phyloP scores from a whole-genome alignment of 2,113 vertebrate genomes.

The Muntiacus reevesi region DNA sequence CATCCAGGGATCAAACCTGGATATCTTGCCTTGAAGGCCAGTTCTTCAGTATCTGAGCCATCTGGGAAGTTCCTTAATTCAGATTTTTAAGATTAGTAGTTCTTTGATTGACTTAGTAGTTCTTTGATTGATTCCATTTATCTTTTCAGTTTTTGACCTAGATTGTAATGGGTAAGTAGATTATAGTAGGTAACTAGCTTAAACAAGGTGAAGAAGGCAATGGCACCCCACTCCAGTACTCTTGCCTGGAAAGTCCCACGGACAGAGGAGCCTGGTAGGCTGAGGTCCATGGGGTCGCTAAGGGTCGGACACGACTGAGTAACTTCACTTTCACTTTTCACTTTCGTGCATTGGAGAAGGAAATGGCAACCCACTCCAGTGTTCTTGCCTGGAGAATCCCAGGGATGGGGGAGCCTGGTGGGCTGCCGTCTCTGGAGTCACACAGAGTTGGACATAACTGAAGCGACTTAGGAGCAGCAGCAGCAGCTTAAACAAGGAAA shows the following conservation, averaged over 20 bases:
- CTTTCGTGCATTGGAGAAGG: background rate
- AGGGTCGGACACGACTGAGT: fast-evolving
- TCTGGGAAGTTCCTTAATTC: background rate
- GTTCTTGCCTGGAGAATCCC: background rate
- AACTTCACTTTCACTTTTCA: background rate
- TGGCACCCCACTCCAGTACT: background rate
- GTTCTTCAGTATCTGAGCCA: background rate
- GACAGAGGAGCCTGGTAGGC: background rate
- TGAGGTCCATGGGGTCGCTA: fast-evolving
- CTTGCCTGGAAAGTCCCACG: background rate
- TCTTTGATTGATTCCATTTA: background rate
- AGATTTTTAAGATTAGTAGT: background rate
- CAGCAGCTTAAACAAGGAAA: background rate
- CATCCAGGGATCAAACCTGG: background rate
- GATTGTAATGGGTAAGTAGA: background rate
- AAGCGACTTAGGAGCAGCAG: background rate
- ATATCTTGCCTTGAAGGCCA: background rate
- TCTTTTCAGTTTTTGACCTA: background rate
- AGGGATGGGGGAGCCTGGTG: fast-evolving
- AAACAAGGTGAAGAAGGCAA: background rate
- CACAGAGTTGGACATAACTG: background rate
- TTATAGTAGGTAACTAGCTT: background rate
- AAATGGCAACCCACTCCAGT: background rate
- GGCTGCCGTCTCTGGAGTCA: background rate
- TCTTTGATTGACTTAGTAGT: background rate